Base-by-base conservation (phyloP, 92 coral and sea anemone species). In the Diadumene lineata region DNA sequence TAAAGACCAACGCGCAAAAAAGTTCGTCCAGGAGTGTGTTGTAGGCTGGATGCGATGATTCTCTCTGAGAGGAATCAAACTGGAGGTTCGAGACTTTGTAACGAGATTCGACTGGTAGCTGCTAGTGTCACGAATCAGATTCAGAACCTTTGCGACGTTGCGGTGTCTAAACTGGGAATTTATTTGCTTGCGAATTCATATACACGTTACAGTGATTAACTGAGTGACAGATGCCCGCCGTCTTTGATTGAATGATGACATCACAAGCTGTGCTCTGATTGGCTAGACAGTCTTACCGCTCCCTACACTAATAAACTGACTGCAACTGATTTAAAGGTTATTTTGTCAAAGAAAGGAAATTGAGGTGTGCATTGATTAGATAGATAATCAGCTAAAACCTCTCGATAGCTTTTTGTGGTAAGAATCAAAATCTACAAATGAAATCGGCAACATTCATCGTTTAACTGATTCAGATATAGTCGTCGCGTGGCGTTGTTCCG, bases 311-410 rank as follows among this genome's bases (percentile, higher is more conserved):
- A 85, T 85, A 81, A 85, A 85, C 74, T 79, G 50, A 58, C 66
- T 64, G 78, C 78, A 79, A 68, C 85, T 80, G 89, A 80, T 85
- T 85, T 79, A 77, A 51, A 74, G 80, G 68, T 80, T 79, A 79
- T 74, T 80, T 85, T 70, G 74, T 69, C 69, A 70, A 65, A 67
- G 73, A 69, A 76, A 75, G 85, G 89, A 85, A 85, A 85, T 80
- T 80, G 85, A 74, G 82, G 72, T 31, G 60, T 43, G 82, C 43
- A 61, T 85, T 85, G 81, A 85, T 85, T 80, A 75, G 77, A 44
- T 61, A 74, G 84, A 85, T 85, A 66, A 79, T 60, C 85, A 38
- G 69, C 55, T 64, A 50, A 68, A 85, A n/a, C 51, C 66, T 63
- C 29, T 61, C 79, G 46, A 74, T 60, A 74, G 58, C 69, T 21